Base-by-base conservation (phyloP, 2,113 vertebrate genomes). In the Poeciliopsis prolifica region DNA sequence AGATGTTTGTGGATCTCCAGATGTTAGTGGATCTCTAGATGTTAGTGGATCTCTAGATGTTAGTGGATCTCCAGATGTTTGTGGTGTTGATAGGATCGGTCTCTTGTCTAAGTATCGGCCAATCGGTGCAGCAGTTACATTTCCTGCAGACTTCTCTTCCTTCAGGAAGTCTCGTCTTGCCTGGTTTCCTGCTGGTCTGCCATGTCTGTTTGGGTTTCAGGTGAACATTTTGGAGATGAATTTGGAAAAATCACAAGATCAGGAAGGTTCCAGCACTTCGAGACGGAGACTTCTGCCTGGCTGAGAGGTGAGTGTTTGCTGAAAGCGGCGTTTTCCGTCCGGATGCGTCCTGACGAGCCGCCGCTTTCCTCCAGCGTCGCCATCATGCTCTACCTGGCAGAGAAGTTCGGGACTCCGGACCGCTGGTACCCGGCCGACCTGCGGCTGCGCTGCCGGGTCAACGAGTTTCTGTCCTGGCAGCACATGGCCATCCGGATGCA, bases 401-500 rank as follows among this genome's bases (percentile, higher is more conserved):
- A 93, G 12, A 95, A 96, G 90, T 91, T 93, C 84, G 82, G 92
- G 76, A 95, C 94, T n/a, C 92, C 95, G 0, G 93, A 95, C 51
- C 94, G 93, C 90, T 97, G 95, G 96, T 96, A 95, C 77, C 96
- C 95, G 0, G 76, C 92, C 10, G 95, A 96, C 74, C 91, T 95
- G 44, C 92, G 94, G 69, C 93, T 87, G n/a, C 76, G 93, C 0
- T 93, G 95, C 0, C 78, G 79, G 0, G 89, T 95, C 9, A 93
- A 95, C 0, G 95, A 96, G 85, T 96, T 95, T 78, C 88, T 96
- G 79, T 90, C 93, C 0, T 96, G 96, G 96, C 95, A 96, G 88
- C 95, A 96, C 1, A 19, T 6, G 0, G 75, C 37, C 33, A 75
- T 94, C 3, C 87, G 93, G 0, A 40, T 5, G 0, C 88, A 94